Percentiles rank a stretch among this genome's conserved stretches.
phyloP scores from a whole-genome alignment of 2,797 vertebrate species.

The Platalea minor region DNA sequence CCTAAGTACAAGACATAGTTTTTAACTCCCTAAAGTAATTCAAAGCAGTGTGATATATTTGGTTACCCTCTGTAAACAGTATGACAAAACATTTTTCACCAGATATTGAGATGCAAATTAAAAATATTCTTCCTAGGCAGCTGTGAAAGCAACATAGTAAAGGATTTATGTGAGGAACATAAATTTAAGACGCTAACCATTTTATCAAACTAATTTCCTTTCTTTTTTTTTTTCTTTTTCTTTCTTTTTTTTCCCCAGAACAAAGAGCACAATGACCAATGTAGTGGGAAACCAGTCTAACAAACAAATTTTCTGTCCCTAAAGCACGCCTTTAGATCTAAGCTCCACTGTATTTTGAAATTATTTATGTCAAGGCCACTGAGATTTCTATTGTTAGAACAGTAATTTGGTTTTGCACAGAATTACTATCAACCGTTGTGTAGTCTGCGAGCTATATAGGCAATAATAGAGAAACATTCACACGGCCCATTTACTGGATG shows the following conservation, averaged over 20 bases:
- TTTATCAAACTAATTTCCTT: slow-evolving; percentile 14
- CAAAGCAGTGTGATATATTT: background rate
- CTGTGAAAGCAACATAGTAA: background rate
- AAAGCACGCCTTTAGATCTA: slow-evolving; percentile 18
- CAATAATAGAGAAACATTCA: slow-evolving; percentile 62
- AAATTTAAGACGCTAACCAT: background rate
- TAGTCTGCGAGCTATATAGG: slow-evolving; percentile 33
- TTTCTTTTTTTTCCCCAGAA: background rate
- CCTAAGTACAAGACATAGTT: background rate
- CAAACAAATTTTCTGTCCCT: background rate
- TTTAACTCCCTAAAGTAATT: background rate
- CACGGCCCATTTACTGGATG: slow-evolving; percentile 66
- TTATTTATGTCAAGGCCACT: slow-evolving; percentile 41
- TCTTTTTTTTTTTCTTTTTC: background rate
- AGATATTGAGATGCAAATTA: slow-evolving; percentile 4
- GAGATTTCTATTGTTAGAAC: slow-evolving; percentile 61
- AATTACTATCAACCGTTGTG: slow-evolving; percentile 50
- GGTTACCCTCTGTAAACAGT: background rate
- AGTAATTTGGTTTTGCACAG: slow-evolving; percentile 53
- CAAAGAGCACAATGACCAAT: background rate
- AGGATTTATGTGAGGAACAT: slow-evolving; percentile 2
- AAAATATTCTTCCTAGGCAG: background rate
- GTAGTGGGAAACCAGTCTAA: slow-evolving; percentile 14
- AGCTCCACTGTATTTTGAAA: slow-evolving; percentile 31
- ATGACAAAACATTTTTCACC: slow-evolving; percentile 19